Conservation (phyloP, 1,140 invertebrate species). For the Heliconius hermathena region DNA sequence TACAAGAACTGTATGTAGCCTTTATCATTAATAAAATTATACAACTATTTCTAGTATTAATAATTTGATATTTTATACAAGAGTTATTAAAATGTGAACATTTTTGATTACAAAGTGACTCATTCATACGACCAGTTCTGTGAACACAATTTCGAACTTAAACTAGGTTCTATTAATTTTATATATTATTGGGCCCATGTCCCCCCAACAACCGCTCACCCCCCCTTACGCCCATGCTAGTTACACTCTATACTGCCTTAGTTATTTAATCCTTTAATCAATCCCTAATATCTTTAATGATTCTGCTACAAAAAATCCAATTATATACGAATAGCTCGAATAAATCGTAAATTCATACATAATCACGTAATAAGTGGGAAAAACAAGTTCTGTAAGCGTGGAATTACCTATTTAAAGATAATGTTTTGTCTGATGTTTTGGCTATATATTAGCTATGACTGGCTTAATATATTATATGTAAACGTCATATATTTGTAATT, state of each 20-base stretch:
- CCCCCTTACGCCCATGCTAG: no score
- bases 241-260: not conserved
- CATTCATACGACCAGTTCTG: not conserved
- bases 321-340: not conserved
- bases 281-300: not conserved
- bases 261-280: not conserved
- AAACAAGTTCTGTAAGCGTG: slow-evolving; percentile 7
- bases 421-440: not conserved
- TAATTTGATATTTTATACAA: no score
- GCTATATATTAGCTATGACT: not conserved
- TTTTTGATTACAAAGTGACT: not conserved
- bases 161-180: not conserved
- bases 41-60: not conserved
- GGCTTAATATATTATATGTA: not conserved
- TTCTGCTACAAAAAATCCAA: not conserved
- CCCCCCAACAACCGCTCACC: no score
- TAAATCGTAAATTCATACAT: not conserved
- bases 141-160: not conserved
- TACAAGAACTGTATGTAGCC: not conserved
- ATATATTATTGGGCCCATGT: no score
- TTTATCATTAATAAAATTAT: not conserved
- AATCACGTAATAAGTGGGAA: not conserved
- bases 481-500: not conserved
- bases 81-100: not conserved
- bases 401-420: slow-evolving; percentile 1